Percentiles rank a stretch among this genome's conserved stretches.
These are phyloP conservation scores for Gallinago media DNA, from an alignment of 2,113 vertebrate species.

Conservation along the genomic window DNA sequence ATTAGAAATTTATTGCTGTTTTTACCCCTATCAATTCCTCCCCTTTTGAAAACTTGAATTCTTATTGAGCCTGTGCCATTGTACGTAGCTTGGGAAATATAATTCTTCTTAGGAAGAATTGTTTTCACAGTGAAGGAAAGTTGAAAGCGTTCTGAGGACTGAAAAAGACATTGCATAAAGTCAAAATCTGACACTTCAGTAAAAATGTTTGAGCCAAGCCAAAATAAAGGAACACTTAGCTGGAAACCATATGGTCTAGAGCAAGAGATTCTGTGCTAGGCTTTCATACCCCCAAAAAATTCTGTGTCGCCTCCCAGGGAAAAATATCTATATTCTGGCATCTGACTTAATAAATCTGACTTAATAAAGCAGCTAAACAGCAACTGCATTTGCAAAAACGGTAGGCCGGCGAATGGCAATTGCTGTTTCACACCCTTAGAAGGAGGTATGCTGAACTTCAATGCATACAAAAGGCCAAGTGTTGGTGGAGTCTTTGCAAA, in stretches of 20 bases:
- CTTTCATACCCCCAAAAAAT: background rate
- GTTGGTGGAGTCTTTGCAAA: background rate
- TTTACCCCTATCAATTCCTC: slow-evolving; percentile 32
- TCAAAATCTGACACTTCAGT: slow-evolving; percentile 55
- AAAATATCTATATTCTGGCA: background rate
- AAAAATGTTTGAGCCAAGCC: slow-evolving; percentile 50
- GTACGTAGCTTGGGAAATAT: slow-evolving; percentile 27
- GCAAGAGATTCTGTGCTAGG: background rate
- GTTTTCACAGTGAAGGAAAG: slow-evolving; percentile 44
- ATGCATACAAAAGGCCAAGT: fast-evolving
- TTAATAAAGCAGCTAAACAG: background rate
- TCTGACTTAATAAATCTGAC: background rate
- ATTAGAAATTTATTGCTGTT: slow-evolving; percentile 50
- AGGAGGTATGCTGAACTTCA: background rate
- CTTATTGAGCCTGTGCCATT: slow-evolving; percentile 22
- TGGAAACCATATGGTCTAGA: slow-evolving; percentile 39
- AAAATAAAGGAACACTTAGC: slow-evolving; percentile 60
- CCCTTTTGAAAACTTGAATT: slow-evolving; percentile 32
- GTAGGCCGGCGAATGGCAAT: background rate
- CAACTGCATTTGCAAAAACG: background rate
- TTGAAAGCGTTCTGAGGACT: slow-evolving; percentile 51
- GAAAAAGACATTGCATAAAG: slow-evolving; percentile 49
- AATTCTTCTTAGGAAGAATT: slow-evolving; percentile 51
- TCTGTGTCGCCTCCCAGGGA: background rate
- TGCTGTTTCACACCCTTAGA: background rate